Conservation (phyloP, 2,797 vertebrate genomes). For the Hoplostethus atlanticus region DNA sequence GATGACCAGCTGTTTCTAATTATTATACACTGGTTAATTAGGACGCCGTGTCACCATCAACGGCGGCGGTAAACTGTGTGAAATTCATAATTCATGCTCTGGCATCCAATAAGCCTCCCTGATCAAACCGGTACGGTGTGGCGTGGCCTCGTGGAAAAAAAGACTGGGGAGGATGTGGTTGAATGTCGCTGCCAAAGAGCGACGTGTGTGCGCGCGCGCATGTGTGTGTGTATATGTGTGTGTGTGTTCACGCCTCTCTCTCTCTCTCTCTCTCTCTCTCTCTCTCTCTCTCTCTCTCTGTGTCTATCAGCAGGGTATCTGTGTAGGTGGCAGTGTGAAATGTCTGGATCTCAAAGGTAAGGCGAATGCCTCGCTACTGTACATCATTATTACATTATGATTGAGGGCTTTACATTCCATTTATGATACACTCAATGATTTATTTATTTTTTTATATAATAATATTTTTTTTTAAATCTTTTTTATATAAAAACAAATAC, state of each 20-base stretch:
- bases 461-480: neutral
- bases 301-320: constrained; percentile 77
- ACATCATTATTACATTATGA: constrained; percentile 59
- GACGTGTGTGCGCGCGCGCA: constrained; percentile 20
- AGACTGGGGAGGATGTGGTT: constrained; percentile 33
- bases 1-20: constrained; percentile 87
- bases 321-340: constrained; percentile 76
- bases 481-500: constrained; percentile 1
- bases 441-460: neutral
- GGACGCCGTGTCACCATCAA: constrained; percentile 78
- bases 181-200: constrained; percentile 49
- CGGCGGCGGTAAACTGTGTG: constrained; percentile 76
- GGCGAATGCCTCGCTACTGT: constrained; percentile 47
- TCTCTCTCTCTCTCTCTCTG: constrained; percentile 39
- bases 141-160: constrained; percentile 53
- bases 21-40: constrained; percentile 86
- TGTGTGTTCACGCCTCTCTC: constrained; percentile 50
- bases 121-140: constrained; percentile 58
- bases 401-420: constrained; percentile 56
- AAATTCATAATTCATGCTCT: constrained; percentile 83
- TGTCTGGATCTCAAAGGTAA: constrained; percentile 87
- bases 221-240: constrained; percentile 27
- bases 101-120: constrained; percentile 63
- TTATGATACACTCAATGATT: constrained; percentile 26
- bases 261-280: constrained; percentile 54